A percentile compares a stretch with the other conserved stretches of the same genome.
Evolutionary conservation across 1,140 invertebrate genomes (phyloP).

Genomic region (Linepithema humile): DNA sequence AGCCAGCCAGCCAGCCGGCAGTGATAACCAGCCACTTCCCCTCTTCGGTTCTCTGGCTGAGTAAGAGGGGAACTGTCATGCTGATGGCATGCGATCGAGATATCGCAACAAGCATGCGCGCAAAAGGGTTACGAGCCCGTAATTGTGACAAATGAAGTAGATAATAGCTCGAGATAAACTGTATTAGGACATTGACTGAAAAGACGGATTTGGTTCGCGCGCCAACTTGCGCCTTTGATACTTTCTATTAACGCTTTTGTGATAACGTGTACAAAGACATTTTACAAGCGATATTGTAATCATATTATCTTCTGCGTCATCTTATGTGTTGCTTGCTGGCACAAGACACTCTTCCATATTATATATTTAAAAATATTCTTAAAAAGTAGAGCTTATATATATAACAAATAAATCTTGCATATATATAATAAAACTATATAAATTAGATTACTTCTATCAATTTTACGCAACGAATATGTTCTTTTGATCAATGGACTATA

Average conservation of each 20-base stretch:
- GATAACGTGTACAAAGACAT: background rate
- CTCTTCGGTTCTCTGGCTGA: conserved; percentile 18
- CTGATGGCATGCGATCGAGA: conserved; percentile 60
- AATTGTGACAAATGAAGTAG: conserved; percentile 55
- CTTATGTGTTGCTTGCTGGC: background rate
- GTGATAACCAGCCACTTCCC: conserved; percentile 65
- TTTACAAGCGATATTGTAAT: background rate
- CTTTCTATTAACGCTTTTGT: background rate
- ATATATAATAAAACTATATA: background rate
- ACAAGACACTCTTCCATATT: background rate
- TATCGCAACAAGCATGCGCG: conserved; percentile 46
- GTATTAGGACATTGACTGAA: conserved; percentile 35
- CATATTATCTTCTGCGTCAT: background rate
- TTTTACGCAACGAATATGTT: conserved; percentile 73
- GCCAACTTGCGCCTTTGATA: background rate
- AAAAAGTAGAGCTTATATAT: too few relatives aligned
- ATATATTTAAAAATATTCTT: background rate
- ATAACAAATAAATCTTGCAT: background rate
- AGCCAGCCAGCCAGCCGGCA: conserved; percentile 65
- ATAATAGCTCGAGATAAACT: conserved; percentile 50
- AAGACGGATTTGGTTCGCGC: conserved; percentile 32
- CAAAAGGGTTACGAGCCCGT: conserved; percentile 42
- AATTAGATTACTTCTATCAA: conserved; percentile 57
- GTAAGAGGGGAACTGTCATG: conserved; percentile 49
- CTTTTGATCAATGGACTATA: conserved; percentile 82